Percentiles rank a stretch among this genome's conserved stretches.
These are phyloP conservation scores for Melanchra persicariae DNA, from an alignment of 2,888 invertebrate species.

Conservation along the genomic window DNA sequence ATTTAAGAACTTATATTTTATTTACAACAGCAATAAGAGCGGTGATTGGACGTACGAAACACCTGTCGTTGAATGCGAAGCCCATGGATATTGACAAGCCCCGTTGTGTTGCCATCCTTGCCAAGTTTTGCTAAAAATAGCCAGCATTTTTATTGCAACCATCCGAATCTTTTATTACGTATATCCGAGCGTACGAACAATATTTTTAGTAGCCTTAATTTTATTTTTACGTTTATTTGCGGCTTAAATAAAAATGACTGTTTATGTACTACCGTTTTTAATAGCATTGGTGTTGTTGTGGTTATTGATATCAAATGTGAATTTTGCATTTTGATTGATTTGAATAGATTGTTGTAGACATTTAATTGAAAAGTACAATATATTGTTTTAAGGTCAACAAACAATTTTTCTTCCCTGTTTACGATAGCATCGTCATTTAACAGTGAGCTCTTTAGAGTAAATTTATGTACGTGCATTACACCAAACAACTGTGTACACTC, in stretches of 20 bases:
- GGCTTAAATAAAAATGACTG: constrained; percentile 17
- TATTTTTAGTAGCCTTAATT: constrained; percentile 51
- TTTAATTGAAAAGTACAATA: neutral
- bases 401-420: no score
- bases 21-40: constrained; percentile 29
- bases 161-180: constrained; percentile 53
- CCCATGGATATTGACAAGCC: constrained; percentile 42
- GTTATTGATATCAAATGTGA: neutral
- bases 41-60: constrained; percentile 25
- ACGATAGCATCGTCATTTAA: no score
- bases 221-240: constrained; percentile 46
- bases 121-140: constrained; percentile 52
- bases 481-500: constrained; percentile 20
- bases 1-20: constrained; percentile 44
- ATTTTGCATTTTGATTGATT: neutral
- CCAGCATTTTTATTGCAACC: constrained; percentile 50
- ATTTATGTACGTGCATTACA: neutral
- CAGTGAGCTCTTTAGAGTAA: neutral
- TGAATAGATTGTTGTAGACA: neutral
- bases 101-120: constrained; percentile 22
- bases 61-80: constrained; percentile 44
- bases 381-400: no score
- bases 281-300: constrained; percentile 5
- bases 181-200: constrained; percentile 41
- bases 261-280: constrained; percentile 41